phyloP scores from a whole-genome alignment of 2,113 vertebrate genomes.

The Semnornis frantzii region DNA sequence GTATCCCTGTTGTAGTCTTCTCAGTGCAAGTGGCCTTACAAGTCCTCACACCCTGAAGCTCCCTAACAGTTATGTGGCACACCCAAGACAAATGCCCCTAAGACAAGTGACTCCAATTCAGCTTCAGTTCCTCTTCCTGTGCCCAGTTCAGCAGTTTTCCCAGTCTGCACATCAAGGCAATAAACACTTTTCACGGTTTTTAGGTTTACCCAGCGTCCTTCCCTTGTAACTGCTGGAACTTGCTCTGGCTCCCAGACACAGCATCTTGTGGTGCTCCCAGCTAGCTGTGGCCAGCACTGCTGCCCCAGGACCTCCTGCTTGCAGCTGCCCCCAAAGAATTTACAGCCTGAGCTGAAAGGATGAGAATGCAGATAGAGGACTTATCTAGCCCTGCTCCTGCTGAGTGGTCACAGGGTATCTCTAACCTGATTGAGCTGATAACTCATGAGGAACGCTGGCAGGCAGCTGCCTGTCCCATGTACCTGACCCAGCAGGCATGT shows the following conservation, averaged over 20 bases:
- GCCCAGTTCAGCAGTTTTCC: background rate
- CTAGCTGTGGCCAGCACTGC: background rate
- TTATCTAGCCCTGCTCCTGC: background rate
- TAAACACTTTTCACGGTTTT: background rate
- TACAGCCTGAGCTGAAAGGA: background rate
- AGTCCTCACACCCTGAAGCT: background rate
- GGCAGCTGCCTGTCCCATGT: background rate
- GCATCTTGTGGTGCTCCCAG: background rate
- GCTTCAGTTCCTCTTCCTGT: background rate
- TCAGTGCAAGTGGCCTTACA: background rate
- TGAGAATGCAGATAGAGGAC: background rate
- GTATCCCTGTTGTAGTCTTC: background rate
- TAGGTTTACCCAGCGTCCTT: background rate
- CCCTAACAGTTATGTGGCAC: rapidly evolving
- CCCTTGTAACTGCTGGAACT: background rate
- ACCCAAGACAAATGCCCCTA: background rate
- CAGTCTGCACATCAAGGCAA: background rate
- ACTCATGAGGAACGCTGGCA: background rate
- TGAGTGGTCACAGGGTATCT: background rate
- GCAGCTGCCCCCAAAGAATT: constrained; percentile 19
- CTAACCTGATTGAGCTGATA: background rate
- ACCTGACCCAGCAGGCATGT: background rate
- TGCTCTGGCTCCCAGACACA: background rate
- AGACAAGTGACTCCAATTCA: background rate
- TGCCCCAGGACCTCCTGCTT: background rate